Evolutionary conservation across 2,113 vertebrate species (phyloP), one percentile per base, ranked within the genome.

Genomic region (Arenaria interpres): DNA sequence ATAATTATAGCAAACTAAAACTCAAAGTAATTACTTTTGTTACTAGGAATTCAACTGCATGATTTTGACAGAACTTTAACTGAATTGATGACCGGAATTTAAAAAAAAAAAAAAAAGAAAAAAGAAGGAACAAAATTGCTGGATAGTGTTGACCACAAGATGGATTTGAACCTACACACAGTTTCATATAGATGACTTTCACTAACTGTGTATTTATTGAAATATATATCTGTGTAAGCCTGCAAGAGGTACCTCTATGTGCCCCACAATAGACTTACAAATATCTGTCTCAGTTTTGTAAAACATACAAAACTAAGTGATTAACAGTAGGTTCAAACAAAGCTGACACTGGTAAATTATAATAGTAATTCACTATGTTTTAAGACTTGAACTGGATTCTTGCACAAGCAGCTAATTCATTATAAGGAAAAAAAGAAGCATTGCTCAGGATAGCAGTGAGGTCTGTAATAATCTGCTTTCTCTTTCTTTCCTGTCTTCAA

Each of bases 391-490:
- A 74, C 54, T 72, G 54, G 95, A 53, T 89, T 89, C 86, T 93
- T 68, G 48, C 69, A 78, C n/a, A 85, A 81, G 62, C 62, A 87
- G 46, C 43, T 95, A 93, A 89, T 82, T 85, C 69, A 79, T 75
- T 72, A 30, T 14, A 84, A 60, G 69, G 73, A 41, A 63, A 66
- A 87, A 78, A 84, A 12, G 13, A 93, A 92, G 62, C 53, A 82
- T 91, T 27, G 2, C 68, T 89, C 60, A 60, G 86, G 89, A 91
- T 46, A 85, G 60, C 91, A 68, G 35, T 8, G 13, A 93, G 35
- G 76, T 85, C 89, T 90, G 43, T 81, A 93, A 95, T 91, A 91
- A 91, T 28, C n/a, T 77, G 27, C 90, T 95, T 85, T 90, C 60
- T 88, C 73, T 86, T 90, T 91, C 72, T 91, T 86, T 72, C 39